Evolutionary conservation across 2,113 vertebrate species (phyloP).

Genomic region (Hiodon alosoides): DNA sequence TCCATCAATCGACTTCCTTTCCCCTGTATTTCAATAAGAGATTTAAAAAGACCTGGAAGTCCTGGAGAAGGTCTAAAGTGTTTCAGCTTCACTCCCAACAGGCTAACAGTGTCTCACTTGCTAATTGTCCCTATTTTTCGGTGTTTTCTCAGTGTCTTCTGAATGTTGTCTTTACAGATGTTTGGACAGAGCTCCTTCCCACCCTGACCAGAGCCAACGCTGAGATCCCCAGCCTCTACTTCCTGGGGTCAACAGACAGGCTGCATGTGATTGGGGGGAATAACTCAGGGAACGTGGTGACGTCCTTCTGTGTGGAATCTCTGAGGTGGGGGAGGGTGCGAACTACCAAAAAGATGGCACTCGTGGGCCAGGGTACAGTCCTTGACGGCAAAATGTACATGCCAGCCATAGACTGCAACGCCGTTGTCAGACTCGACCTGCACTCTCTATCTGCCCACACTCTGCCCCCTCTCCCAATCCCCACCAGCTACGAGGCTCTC

Average conservation of each 20-base stretch:
- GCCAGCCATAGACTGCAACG: slow-evolving; percentile 51
- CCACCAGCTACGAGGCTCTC: slow-evolving; percentile 55
- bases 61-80: too few species aligned
- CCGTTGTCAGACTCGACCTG: slow-evolving; percentile 49
- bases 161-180: slow-evolving; percentile 44
- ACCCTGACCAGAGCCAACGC: slow-evolving; percentile 58
- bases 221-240: slow-evolving; percentile 60
- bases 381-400: slow-evolving; percentile 47
- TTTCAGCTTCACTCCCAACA: too few species aligned
- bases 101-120: too few species aligned
- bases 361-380: slow-evolving; percentile 61
- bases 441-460: slow-evolving; percentile 36
- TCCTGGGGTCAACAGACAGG: slow-evolving; percentile 59
- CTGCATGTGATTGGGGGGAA: slow-evolving; percentile 66
- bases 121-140: too few species aligned
- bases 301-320: slow-evolving; percentile 53
- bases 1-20: too few species aligned
- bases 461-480: slow-evolving; percentile 55
- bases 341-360: slow-evolving; percentile 48
- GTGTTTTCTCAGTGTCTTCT: not conserved
- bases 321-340: slow-evolving; percentile 51
- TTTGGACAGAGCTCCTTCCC: slow-evolving; percentile 64
- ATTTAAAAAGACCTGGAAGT: too few species aligned
- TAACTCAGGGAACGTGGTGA: slow-evolving; percentile 55
- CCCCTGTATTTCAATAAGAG: too few species aligned